Evolutionary conservation across 2,797 vertebrate genomes (phyloP).

Genomic region (Picus viridis): DNA sequence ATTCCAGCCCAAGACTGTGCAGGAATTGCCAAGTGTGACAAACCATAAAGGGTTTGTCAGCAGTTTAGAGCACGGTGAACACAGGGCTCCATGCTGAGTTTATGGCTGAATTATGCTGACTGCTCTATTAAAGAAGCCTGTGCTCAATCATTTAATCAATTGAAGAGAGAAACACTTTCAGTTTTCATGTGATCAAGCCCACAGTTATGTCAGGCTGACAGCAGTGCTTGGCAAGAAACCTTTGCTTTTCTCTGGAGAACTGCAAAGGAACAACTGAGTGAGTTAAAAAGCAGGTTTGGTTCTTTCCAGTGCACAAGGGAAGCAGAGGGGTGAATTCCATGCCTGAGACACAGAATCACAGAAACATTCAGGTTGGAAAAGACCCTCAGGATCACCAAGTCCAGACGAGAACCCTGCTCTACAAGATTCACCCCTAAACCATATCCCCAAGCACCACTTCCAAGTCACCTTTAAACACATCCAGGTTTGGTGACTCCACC

Average conservation of each 20-base stretch:
- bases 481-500: too few species aligned
- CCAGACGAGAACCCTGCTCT: too few species aligned
- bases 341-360: neutral
- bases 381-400: too few species aligned
- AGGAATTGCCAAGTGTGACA: constrained; percentile 49
- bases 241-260: neutral
- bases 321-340: neutral
- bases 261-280: neutral
- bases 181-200: constrained; percentile 17
- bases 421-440: too few species aligned
- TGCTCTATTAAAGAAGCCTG: constrained; percentile 41
- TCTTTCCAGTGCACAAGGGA: neutral
- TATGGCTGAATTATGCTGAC: constrained; percentile 25
- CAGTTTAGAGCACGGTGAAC: constrained; percentile 25
- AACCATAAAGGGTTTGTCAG: constrained; percentile 59
- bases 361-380: too few species aligned
- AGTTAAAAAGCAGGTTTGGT: neutral
- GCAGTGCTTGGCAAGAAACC: neutral
- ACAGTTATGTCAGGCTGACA: constrained; percentile 40
- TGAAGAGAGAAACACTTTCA: constrained; percentile 50
- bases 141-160: constrained; percentile 52
- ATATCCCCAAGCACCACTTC: too few species aligned
- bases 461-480: too few species aligned
- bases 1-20: constrained; percentile 1
- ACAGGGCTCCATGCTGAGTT: constrained; percentile 27